These are phyloP conservation scores for Euglossa dilemma DNA, from an alignment of 1,140 invertebrate species.

Conservation along the genomic window DNA sequence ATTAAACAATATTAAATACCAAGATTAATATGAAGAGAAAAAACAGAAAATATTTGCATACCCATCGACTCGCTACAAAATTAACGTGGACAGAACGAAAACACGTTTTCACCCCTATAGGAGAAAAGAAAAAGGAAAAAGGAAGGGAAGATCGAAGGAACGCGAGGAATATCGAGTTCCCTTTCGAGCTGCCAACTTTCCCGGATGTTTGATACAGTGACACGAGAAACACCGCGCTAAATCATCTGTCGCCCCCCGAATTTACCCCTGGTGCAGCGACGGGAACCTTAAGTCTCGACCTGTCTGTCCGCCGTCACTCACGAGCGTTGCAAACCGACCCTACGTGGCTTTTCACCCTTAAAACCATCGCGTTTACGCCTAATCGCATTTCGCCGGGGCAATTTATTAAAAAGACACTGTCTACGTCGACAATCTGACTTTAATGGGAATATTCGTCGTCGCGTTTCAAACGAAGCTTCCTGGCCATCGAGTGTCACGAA, in stretches of 20 bases:
- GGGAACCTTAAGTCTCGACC: constrained; percentile 73
- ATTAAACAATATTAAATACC: no score
- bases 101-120: no score
- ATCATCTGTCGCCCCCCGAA: constrained; percentile 74
- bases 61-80: no score
- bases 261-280: constrained; percentile 59
- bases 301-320: constrained; percentile 77
- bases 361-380: constrained; percentile 73
- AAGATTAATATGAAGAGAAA: no score
- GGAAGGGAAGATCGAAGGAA: neutral
- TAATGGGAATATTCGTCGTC: neutral
- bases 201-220: constrained; percentile 69
- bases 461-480: neutral
- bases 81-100: no score
- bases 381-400: constrained; percentile 70
- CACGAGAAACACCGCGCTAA: constrained; percentile 74
- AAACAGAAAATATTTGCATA: no score
- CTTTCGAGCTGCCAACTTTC: constrained; percentile 22
- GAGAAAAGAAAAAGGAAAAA: no score
- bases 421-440: constrained; percentile 8
- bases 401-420: constrained; percentile 72
- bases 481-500: neutral
- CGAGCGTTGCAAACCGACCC: constrained; percentile 61
- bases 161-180: constrained; percentile 21
- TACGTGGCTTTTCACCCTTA: constrained; percentile 64